phyloP scores from a whole-genome alignment of 2,113 vertebrate genomes.

The Rana temporaria region DNA sequence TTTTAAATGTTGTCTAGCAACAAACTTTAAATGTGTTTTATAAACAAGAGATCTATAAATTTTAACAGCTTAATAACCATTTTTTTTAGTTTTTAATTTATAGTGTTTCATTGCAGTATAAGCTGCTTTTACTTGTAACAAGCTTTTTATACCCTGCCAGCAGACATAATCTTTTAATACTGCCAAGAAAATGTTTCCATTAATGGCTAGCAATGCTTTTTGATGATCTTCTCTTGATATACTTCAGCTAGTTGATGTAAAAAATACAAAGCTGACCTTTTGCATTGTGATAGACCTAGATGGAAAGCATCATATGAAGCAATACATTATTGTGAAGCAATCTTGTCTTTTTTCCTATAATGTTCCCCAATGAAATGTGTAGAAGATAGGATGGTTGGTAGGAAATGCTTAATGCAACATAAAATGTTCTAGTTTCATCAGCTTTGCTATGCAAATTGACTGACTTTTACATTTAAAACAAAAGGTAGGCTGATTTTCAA shows the following conservation, averaged over 20 bases:
- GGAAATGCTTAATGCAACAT: too few species aligned
- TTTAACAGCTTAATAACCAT: constrained; percentile 8
- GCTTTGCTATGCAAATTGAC: too few species aligned
- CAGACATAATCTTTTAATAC: constrained; percentile 49
- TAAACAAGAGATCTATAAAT: background rate
- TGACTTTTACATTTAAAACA: too few species aligned
- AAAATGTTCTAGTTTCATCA: too few species aligned
- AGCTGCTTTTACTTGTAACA: constrained; percentile 51
- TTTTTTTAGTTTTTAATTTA: constrained; percentile 32
- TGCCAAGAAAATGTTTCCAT: constrained; percentile 49
- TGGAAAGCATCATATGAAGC: too few species aligned
- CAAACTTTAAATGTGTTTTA: background rate
- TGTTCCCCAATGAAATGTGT: too few species aligned
- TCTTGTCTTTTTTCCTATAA: too few species aligned
- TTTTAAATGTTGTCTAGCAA: too few species aligned
- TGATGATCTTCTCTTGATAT: constrained; percentile 31
- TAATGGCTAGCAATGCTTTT: constrained; percentile 24
- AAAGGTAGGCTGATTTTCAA: too few species aligned
- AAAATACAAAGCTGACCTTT: background rate
- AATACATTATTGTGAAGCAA: too few species aligned
- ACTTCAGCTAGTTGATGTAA: constrained; percentile 7
- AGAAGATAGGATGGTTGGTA: too few species aligned
- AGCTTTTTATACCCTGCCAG: constrained; percentile 47
- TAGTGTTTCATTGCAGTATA: constrained; percentile 35
- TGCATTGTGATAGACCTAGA: too few species aligned